phyloP scores from a whole-genome alignment of 2,113 vertebrate genomes.

The Thryonomys swinderianus region DNA sequence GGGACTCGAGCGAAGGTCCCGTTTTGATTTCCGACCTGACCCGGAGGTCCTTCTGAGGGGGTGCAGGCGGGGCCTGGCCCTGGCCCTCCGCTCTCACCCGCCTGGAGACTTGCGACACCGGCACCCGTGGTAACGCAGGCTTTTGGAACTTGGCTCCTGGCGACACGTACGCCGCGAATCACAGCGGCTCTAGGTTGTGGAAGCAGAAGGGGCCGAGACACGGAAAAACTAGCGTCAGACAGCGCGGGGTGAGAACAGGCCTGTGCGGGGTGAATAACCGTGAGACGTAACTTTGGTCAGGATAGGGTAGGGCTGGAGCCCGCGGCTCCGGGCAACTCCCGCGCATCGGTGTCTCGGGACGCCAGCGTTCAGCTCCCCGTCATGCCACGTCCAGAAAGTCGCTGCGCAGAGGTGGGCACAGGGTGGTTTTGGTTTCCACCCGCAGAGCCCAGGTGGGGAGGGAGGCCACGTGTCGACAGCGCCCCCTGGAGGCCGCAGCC shows the following conservation, averaged over 20 bases:
- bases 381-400: not conserved
- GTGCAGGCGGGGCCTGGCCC: not conserved
- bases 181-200: not conserved
- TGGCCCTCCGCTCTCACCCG: not conserved
- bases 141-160: not conserved
- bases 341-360: not conserved
- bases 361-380: not conserved
- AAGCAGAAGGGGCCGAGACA: not conserved
- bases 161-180: not conserved
- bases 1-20: not conserved
- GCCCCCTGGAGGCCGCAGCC: accelerated
- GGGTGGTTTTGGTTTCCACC: accelerated
- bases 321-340: not conserved
- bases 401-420: too few species aligned
- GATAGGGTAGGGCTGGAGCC: too few species aligned
- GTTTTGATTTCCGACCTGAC: not conserved
- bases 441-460: not conserved
- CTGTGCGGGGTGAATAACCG: not conserved
- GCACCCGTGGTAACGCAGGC: not conserved
- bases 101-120: not conserved
- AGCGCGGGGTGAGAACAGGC: too few species aligned
- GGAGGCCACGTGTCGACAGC: not conserved
- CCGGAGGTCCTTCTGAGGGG: not conserved
- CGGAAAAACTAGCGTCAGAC: not conserved
- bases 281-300: not conserved